Conservation (phyloP, 2,888 invertebrate species). For the Agapostemon virescens region DNA sequence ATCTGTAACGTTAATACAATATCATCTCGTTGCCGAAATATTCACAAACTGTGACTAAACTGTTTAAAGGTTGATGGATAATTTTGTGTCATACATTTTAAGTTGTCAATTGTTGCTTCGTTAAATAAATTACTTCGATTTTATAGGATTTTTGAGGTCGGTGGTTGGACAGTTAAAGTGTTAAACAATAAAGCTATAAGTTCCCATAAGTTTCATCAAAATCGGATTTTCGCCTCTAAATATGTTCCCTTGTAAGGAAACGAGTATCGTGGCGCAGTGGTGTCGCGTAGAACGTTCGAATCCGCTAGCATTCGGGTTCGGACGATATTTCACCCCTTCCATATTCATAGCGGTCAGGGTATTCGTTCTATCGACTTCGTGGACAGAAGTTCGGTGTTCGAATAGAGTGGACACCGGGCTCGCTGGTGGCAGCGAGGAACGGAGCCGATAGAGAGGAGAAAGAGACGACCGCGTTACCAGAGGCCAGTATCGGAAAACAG, state of each 20-base stretch:
- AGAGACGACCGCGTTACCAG: background rate
- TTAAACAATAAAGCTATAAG: no score
- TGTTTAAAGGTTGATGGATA: no score
- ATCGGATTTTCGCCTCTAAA: no score
- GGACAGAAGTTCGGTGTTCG: slow-evolving; percentile 14
- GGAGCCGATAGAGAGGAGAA: background rate
- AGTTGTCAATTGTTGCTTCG: no score
- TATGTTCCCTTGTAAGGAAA: no score
- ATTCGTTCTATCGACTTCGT: slow-evolving; percentile 29
- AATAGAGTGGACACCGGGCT: slow-evolving; percentile 12
- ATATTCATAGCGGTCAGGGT: slow-evolving; percentile 38
- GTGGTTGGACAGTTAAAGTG: no score
- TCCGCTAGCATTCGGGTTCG: slow-evolving; percentile 8
- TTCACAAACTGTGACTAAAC: background rate
- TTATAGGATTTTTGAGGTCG: no score
- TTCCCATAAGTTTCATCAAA: no score
- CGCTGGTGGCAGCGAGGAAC: background rate
- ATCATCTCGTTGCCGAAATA: background rate
- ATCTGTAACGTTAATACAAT: background rate
- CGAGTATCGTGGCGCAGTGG: background rate
- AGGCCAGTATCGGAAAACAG: slow-evolving; percentile 38
- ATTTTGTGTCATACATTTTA: no score
- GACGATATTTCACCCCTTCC: slow-evolving; percentile 23
- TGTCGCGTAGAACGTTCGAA: slow-evolving; percentile 27
- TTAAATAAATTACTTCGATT: no score